phyloP scores from a whole-genome alignment of 2,797 vertebrate species.

The Lateolabrax maculatus region DNA sequence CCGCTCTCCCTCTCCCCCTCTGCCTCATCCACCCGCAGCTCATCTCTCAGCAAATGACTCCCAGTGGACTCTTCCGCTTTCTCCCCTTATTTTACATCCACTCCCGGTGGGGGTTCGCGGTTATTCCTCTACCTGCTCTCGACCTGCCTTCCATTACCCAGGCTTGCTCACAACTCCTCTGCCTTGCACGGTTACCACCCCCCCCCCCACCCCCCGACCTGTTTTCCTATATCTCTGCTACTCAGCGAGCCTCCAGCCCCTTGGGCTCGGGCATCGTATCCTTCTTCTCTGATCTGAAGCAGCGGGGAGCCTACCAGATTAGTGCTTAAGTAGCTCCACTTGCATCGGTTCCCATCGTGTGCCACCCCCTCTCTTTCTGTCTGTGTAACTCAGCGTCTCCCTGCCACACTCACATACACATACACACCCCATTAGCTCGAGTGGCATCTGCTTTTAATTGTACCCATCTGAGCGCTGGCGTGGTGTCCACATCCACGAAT shows the following conservation, averaged over 20 bases:
- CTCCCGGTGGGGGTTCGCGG: too few relatives aligned
- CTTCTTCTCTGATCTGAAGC: conserved; percentile 68
- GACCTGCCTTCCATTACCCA: conserved; percentile 34
- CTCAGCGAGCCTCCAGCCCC: conserved; percentile 48
- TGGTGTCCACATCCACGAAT: conserved; percentile 48
- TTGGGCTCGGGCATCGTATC: conserved; percentile 48
- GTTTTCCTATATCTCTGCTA: conserved; percentile 54
- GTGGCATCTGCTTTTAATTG: conserved; percentile 80
- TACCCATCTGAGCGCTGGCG: conserved; percentile 69
- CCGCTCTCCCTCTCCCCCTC: too few relatives aligned
- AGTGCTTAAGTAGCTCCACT: conserved; percentile 56
- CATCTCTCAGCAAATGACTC: too few relatives aligned
- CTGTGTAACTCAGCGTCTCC: conserved; percentile 33
- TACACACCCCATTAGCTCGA: conserved; percentile 51
- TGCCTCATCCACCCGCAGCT: too few relatives aligned
- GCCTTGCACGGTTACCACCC: not conserved
- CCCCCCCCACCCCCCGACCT: not conserved
- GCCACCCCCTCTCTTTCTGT: conserved; percentile 28
- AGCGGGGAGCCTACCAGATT: conserved; percentile 62
- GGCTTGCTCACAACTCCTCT: conserved; percentile 17
- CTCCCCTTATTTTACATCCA: too few relatives aligned
- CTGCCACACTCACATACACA: conserved; percentile 32
- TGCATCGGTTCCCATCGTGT: conserved; percentile 50
- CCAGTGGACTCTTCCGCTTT: too few relatives aligned
- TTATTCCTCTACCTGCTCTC: too few relatives aligned